A percentile compares a stretch with the other conserved stretches of the same genome.
phyloP scores from a whole-genome alignment of 2,797 vertebrate species.

The Pangasius sanitwongsei region DNA sequence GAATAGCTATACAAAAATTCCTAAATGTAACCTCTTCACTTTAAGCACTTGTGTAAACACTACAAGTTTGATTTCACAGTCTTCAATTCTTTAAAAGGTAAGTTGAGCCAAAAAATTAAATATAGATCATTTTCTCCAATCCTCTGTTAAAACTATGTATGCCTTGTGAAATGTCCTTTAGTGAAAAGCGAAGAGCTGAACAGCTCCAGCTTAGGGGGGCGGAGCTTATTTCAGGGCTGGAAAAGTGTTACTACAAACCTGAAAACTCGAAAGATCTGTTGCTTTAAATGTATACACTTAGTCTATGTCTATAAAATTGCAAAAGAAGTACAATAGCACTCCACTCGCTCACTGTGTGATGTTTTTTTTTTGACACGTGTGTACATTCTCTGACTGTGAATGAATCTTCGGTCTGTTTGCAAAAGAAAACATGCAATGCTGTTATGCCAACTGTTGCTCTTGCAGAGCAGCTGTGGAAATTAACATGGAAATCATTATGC shows the following conservation, averaged over 20 bases:
- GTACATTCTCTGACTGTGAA: slow-evolving; percentile 8
- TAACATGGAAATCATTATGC: slow-evolving; percentile 37
- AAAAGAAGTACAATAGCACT: neutral
- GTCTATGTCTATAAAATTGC: neutral
- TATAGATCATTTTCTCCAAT: neutral
- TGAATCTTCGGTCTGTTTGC: slow-evolving; percentile 3
- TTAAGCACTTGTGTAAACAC: neutral
- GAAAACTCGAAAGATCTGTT: too few relatives aligned
- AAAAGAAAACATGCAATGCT: neutral
- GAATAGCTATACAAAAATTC: neutral
- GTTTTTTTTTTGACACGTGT: neutral
- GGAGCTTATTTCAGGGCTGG: neutral
- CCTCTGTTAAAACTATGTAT: too few relatives aligned
- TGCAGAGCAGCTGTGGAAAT: slow-evolving; percentile 58
- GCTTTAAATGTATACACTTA: neutral
- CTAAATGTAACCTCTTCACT: neutral
- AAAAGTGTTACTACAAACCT: neutral
- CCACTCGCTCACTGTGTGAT: neutral
- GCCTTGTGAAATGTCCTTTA: neutral
- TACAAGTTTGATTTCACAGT: too few relatives aligned
- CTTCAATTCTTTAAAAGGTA: neutral
- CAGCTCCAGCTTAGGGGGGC: neutral
- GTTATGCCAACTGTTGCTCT: slow-evolving; percentile 31
- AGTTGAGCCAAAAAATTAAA: neutral
- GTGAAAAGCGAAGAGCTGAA: neutral